Evolutionary conservation across 2,113 vertebrate genomes (phyloP).

Genomic region (Siniperca knerii): DNA sequence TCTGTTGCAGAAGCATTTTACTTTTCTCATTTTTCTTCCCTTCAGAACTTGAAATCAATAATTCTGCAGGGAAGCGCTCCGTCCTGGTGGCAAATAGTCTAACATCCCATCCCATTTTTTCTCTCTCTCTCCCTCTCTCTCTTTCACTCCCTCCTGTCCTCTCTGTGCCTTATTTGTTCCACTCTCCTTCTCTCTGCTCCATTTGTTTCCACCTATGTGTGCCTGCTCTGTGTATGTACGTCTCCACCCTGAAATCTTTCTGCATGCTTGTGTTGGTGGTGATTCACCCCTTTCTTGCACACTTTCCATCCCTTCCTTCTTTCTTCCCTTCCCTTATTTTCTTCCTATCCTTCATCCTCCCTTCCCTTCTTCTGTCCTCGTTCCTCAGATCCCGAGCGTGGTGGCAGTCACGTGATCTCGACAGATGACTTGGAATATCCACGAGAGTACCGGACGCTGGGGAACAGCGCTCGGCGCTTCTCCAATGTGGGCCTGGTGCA

Average conservation of each 20-base stretch:
- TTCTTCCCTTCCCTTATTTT: not conserved
- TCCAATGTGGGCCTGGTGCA: conserved; percentile 99
- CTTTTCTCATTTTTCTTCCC: conserved; percentile 69
- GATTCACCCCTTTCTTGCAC: conserved; percentile 50
- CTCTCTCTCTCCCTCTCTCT: conserved; percentile 51
- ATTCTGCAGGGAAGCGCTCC: conserved; percentile 68
- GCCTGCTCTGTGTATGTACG: conserved; percentile 51
- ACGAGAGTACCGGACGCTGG: conserved; percentile 95
- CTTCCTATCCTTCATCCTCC: conserved; percentile 18
- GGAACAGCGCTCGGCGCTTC: conserved; percentile 94
- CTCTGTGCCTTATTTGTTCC: conserved; percentile 32
- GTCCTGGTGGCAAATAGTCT: conserved; percentile 78
- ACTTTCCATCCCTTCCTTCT: conserved; percentile 24
- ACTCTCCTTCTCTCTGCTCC: conserved; percentile 54
- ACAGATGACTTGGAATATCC: conserved; percentile 98
- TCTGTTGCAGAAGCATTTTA: conserved; percentile 66
- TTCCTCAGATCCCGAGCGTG: conserved; percentile 92
- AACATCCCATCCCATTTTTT: conserved; percentile 78
- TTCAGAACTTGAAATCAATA: conserved; percentile 79
- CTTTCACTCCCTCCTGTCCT: conserved; percentile 27
- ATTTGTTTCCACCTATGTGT: conserved; percentile 61
- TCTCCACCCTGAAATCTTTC: conserved; percentile 55
- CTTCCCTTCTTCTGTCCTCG: conserved; percentile 7
- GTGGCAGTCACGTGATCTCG: conserved; percentile 97
- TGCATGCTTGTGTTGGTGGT: conserved; percentile 59